Evolutionary conservation across 2,113 vertebrate genomes (phyloP).

Genomic region (Rhegmatorhina hoffmannsi): DNA sequence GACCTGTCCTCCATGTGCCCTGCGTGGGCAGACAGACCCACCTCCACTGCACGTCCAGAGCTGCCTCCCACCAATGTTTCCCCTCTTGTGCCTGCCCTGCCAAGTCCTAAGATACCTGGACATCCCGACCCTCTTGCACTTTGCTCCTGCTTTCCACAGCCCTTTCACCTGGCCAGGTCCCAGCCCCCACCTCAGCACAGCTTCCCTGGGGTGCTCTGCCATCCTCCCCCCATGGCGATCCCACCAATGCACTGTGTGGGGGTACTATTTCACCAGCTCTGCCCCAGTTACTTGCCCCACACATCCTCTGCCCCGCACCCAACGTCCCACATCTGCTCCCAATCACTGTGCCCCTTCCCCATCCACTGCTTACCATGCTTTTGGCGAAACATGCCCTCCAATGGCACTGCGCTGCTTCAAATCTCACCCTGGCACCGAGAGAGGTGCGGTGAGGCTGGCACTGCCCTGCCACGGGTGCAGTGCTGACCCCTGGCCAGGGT

Average conservation of each 20-base stretch:
- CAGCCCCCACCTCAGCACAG: fast-evolving
- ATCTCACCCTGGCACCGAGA: neutral
- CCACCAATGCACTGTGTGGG: neutral
- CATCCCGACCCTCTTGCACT: neutral
- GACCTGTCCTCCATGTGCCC: neutral
- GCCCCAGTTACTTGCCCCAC: too few species aligned
- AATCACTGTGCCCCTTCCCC: neutral
- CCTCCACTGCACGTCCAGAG: neutral
- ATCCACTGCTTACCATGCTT: fast-evolving
- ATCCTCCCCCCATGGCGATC: neutral
- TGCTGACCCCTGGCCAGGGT: neutral
- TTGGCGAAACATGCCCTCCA: neutral
- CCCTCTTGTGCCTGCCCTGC: neutral
- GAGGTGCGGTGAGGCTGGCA: fast-evolving
- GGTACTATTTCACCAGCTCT: neutral
- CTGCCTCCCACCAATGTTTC: neutral
- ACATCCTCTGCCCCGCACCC: neutral
- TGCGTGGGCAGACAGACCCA: fast-evolving
- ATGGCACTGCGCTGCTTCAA: fast-evolving
- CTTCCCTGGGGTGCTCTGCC: neutral
- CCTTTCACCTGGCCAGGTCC: neutral
- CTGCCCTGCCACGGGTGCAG: fast-evolving
- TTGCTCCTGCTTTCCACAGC: neutral
- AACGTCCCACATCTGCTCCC: neutral
- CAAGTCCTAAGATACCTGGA: neutral